phyloP scores from a whole-genome alignment of 2,113 vertebrate genomes.

The Chloropsis hardwickii region DNA sequence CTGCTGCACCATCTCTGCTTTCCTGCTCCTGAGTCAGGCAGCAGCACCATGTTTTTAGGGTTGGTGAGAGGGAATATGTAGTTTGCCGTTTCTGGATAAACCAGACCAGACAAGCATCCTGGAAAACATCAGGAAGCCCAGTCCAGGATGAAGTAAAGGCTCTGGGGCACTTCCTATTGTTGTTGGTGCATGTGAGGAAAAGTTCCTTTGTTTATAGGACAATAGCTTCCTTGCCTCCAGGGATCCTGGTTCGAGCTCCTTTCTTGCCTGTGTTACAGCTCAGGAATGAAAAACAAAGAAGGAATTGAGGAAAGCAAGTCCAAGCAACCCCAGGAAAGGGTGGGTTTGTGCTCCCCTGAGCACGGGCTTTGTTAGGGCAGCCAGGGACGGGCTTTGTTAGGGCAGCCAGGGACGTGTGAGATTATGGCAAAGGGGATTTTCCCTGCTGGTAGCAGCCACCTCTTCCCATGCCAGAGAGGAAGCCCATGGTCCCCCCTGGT shows the following conservation, averaged over 20 bases:
- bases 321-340: neutral
- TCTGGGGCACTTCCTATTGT: neutral
- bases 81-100: neutral
- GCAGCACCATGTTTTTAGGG: neutral
- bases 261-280: neutral
- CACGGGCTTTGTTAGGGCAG: neutral
- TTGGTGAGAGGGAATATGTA: accelerated
- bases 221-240: neutral
- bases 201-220: slow-evolving; percentile 31
- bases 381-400: neutral
- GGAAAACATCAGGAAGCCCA: slow-evolving; percentile 15
- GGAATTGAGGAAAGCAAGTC: neutral
- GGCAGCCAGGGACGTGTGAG: neutral
- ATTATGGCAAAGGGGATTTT: neutral
- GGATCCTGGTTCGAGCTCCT: neutral
- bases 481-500: neutral
- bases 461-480: neutral
- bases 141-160: neutral
- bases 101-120: neutral
- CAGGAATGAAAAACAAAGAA: neutral
- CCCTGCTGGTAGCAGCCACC: neutral
- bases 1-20: neutral
- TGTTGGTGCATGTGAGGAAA: neutral
- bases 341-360: neutral
- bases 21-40: neutral